Conservation (phyloP, 2,888 invertebrate genomes). For the Diogma glabrata region DNA sequence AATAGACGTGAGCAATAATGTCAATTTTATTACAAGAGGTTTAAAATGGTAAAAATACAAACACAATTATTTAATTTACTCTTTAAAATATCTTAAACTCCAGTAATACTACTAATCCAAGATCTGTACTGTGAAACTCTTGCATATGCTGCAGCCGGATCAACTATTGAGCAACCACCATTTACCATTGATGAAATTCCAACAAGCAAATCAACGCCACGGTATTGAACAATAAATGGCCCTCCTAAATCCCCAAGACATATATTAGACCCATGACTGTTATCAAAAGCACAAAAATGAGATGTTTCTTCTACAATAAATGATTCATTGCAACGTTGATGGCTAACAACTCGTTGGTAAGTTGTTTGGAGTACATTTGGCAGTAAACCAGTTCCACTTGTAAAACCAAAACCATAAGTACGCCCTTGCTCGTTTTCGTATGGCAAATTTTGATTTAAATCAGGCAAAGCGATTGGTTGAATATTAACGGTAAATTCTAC, state of each 20-base stretch:
- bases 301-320: not conserved
- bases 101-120: not conserved
- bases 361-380: not conserved
- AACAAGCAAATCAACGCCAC: not conserved
- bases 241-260: slow-evolving; percentile 4
- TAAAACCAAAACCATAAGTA: not conserved
- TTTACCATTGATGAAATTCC: slow-evolving; percentile 7
- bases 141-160: slow-evolving; percentile 1
- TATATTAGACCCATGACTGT: not conserved
- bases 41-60: too few relatives aligned
- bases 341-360: slow-evolving; percentile 1
- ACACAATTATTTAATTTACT: too few relatives aligned
- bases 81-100: too few relatives aligned
- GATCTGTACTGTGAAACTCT: not conserved
- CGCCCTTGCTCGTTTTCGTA: not conserved
- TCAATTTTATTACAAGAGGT: too few relatives aligned
- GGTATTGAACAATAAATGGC: not conserved
- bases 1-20: too few relatives aligned
- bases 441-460: not conserved
- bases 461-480: not conserved
- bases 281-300: not conserved
- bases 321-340: not conserved
- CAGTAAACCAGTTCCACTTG: not conserved
- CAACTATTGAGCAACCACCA: not conserved
- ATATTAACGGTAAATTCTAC: not conserved